Conservation (phyloP, 2,888 invertebrate genomes). For the Agonopterix subpropinquella region DNA sequence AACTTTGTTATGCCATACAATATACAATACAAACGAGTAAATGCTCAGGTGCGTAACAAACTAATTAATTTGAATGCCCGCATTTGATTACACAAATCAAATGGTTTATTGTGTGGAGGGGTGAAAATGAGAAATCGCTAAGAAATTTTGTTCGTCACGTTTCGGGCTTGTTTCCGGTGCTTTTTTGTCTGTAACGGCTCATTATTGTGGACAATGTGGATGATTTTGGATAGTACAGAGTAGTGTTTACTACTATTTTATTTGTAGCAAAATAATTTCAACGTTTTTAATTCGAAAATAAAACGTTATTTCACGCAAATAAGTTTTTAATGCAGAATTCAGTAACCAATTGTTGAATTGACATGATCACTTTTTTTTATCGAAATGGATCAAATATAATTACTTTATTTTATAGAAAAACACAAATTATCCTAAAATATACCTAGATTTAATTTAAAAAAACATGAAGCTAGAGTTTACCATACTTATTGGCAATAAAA, state of each 20-base stretch:
- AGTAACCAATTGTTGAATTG: too few relatives aligned
- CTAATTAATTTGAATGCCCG: constrained; percentile 73
- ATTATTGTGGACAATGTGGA: constrained; percentile 34
- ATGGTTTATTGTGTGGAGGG: constrained; percentile 60
- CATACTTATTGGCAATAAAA: too few relatives aligned
- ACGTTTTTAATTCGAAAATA: not conserved
- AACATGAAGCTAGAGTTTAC: too few relatives aligned
- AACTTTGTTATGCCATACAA: constrained; percentile 19
- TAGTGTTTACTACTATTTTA: not conserved
- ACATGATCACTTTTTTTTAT: too few relatives aligned
- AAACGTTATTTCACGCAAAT: too few relatives aligned
- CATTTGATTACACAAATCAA: constrained; percentile 76
- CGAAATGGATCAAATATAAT: too few relatives aligned
- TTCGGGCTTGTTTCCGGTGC: constrained; percentile 59
- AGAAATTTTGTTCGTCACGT: constrained; percentile 74
- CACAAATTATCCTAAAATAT: too few relatives aligned
- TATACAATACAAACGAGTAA: constrained; percentile 46
- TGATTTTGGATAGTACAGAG: constrained; percentile 16
- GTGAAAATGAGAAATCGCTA: constrained; percentile 72
- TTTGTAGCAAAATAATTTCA: not conserved
- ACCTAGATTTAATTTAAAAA: too few relatives aligned
- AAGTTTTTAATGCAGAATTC: too few relatives aligned
- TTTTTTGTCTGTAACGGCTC: constrained; percentile 56
- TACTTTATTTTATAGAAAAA: too few relatives aligned
- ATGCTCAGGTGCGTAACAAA: constrained; percentile 73